phyloP scores from a whole-genome alignment of 1,140 invertebrate genomes.

The Penaeus vannamei region DNA sequence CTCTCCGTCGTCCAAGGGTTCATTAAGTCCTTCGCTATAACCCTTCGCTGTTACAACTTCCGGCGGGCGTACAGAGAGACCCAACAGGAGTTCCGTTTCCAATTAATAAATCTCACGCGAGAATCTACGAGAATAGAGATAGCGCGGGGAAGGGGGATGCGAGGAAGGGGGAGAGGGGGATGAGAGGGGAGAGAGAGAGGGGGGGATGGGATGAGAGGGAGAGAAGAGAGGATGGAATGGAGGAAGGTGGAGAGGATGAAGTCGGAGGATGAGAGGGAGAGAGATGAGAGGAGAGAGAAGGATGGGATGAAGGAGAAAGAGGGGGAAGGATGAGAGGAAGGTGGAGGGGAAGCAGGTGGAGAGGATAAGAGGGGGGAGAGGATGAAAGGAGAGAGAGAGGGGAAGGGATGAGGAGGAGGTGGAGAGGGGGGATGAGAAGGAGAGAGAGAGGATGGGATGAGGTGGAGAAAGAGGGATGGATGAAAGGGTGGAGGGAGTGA shows the following conservation, averaged over 20 bases:
- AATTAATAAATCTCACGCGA: constrained; percentile 2
- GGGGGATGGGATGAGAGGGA: background rate
- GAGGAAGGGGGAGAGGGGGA: background rate
- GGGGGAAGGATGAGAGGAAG: background rate
- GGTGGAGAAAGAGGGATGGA: background rate
- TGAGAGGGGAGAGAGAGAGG: background rate
- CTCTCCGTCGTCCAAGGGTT: background rate
- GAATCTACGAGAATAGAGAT: background rate
- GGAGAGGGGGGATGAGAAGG: background rate
- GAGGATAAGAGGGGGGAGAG: background rate
- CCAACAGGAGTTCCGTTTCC: constrained; percentile 21
- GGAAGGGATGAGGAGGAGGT: background rate
- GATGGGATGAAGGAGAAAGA: background rate
- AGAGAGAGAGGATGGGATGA: background rate
- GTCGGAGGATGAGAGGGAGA: background rate
- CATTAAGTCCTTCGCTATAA: background rate
- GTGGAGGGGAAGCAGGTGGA: background rate
- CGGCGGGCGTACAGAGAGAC: background rate
- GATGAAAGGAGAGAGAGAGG: background rate
- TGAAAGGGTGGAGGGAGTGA: too few relatives aligned
- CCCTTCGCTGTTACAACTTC: constrained; percentile 30
- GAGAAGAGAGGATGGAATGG: background rate
- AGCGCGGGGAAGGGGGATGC: background rate
- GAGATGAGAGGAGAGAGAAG: background rate
- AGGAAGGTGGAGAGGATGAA: background rate